Percentiles rank a stretch among this genome's conserved stretches.
Evolutionary conservation across 2,797 vertebrate genomes (phyloP).

Genomic region (Phrynocephalus forsythii): DNA sequence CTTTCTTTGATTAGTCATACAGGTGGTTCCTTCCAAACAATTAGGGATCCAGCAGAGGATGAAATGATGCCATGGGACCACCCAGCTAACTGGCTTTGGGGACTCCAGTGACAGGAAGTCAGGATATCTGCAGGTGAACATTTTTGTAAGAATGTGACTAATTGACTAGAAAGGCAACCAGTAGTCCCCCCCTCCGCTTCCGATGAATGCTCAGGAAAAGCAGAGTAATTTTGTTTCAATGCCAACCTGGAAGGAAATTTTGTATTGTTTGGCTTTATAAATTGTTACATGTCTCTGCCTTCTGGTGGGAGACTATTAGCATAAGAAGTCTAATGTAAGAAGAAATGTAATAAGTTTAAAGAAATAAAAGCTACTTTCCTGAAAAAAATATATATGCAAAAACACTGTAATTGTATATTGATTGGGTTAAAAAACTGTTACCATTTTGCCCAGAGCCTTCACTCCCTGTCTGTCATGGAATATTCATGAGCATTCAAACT

Average conservation of each 20-base stretch:
- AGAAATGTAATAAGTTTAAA: not conserved
- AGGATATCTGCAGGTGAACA: not conserved
- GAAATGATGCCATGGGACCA: not conserved
- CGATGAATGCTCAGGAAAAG: not conserved
- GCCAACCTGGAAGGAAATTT: not conserved
- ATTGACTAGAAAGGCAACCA: too few species aligned
- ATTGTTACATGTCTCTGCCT: not conserved
- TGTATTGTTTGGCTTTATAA: not conserved
- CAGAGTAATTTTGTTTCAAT: not conserved
- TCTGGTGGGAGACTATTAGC: not conserved
- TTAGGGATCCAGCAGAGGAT: not conserved
- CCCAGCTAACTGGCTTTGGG: not conserved
- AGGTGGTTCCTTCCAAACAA: not conserved
- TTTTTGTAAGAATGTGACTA: too few species aligned
- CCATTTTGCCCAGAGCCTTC: not conserved
- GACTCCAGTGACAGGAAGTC: not conserved
- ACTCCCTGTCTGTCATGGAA: not conserved
- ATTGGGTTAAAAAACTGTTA: not conserved
- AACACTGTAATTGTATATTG: not conserved
- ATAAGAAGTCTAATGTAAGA: not conserved
- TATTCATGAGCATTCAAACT: not conserved
- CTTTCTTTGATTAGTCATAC: not conserved
- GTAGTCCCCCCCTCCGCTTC: too few species aligned
- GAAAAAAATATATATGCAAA: not conserved
- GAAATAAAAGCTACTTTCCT: not conserved